Base-by-base conservation (phyloP, 2,113 vertebrate species). In the Steatornis caripensis region DNA sequence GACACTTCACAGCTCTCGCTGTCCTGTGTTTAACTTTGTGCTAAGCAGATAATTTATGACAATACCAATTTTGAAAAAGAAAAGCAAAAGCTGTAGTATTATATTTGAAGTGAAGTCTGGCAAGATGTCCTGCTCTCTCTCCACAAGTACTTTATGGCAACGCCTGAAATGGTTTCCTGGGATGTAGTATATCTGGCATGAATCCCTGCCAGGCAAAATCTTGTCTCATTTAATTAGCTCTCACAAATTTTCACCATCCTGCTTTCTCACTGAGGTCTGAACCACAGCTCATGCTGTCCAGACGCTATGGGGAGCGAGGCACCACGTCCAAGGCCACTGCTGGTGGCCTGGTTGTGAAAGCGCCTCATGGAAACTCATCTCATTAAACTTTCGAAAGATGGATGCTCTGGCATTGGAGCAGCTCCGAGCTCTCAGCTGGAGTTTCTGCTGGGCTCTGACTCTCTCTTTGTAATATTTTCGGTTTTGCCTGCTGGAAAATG, bases 321-420 rank as follows among this genome's bases (percentile, higher is more conserved):
- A 90, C 57, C 60, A 84, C 1, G 64, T 93, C 95, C 88, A 92
- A 96, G 80, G 91, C 89, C 82, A 71, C 91, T 65, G 89, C 89
- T 96, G 90, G 95, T 95, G 92, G 94, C 93, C 93, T 6, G 9
- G 82, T 94, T 95, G 81, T 85, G 94, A 94, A 96, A 96, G 65
- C 1, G 43, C 54, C 87, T 74, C 68, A 66, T 88, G 74, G 92
- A 97, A 96, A 96, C 71, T 97, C 93, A 96, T 92, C 80, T 94
- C 93, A 95, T 91, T 94, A 96, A 93, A 87, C 62, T 88, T 91
- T 60, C 0, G 4, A 83, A 96, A 95, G 91, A 95, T 88, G 90
- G 96, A 96, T 97, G 81, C 97, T 95, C 84, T 97, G 94, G 94
- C 90, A 94, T 3, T 76, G 87, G 91, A 97, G 87, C 86, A 93